Conservation (phyloP, 2,113 vertebrate genomes). For the Merops nubicus region DNA sequence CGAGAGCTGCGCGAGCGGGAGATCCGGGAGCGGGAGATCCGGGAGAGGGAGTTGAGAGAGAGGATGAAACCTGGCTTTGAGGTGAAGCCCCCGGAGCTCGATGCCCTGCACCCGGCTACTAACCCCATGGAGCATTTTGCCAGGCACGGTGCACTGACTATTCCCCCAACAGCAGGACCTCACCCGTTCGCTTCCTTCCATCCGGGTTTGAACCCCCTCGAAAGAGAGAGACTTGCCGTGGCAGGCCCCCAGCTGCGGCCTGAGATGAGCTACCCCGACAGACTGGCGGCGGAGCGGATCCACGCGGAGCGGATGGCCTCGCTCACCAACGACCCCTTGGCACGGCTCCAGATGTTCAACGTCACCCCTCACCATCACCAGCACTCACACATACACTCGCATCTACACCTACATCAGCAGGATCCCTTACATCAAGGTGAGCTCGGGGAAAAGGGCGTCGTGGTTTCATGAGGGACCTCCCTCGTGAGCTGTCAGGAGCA, state of each 20-base stretch:
- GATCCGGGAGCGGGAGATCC: slow-evolving; percentile 90
- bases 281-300: slow-evolving; percentile 94
- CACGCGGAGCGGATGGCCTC: slow-evolving; percentile 96
- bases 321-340: slow-evolving; percentile 93
- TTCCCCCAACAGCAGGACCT: slow-evolving; percentile 89
- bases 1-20: slow-evolving; percentile 92
- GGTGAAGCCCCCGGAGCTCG: slow-evolving; percentile 96
- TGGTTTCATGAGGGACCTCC: accelerated
- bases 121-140: slow-evolving; percentile 99
- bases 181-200: slow-evolving; percentile 96
- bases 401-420: slow-evolving; percentile 98
- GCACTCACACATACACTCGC: slow-evolving; percentile 98
- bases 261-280: slow-evolving; percentile 96
- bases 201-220: slow-evolving; percentile 92
- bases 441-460: neutral
- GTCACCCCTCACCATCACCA: slow-evolving; percentile 98
- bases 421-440: slow-evolving; percentile 98
- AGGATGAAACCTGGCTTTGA: slow-evolving; percentile 98
- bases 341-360: slow-evolving; percentile 98
- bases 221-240: slow-evolving; percentile 93
- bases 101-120: slow-evolving; percentile 90
- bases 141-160: slow-evolving; percentile 91
- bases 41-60: slow-evolving; percentile 92
- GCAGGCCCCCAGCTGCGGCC: slow-evolving; percentile 92
- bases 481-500: accelerated